Evolutionary conservation across 1,140 invertebrate genomes (phyloP).

Genomic region (Drosophila jambulina): DNA sequence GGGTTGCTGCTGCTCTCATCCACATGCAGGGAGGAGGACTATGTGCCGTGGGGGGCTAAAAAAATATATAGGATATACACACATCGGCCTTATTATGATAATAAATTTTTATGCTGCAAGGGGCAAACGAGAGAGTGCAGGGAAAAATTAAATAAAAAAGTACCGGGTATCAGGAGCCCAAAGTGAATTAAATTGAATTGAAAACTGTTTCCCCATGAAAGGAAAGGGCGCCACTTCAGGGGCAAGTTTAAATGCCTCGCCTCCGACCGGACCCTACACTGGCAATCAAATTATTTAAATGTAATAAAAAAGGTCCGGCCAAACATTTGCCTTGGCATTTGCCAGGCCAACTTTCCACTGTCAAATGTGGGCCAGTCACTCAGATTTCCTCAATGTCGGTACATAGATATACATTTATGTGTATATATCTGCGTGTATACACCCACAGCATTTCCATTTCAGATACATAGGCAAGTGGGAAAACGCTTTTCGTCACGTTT

Average conservation of each 20-base stretch:
- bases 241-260: slow-evolving; percentile 65
- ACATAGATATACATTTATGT: neutral
- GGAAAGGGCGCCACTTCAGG: slow-evolving; percentile 18
- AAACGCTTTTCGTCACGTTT: slow-evolving; percentile 80
- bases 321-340: slow-evolving; percentile 60
- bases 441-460: slow-evolving; percentile 10
- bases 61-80: slow-evolving; percentile 24
- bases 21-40: neutral
- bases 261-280: slow-evolving; percentile 34
- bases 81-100: slow-evolving; percentile 74
- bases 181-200: slow-evolving; percentile 84
- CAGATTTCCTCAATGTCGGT: slow-evolving; percentile 52
- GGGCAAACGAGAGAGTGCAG: slow-evolving; percentile 66
- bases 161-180: slow-evolving; percentile 53
- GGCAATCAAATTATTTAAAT: slow-evolving; percentile 83
- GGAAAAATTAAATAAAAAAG: slow-evolving; percentile 75
- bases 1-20: slow-evolving; percentile 62
- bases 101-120: slow-evolving; percentile 79
- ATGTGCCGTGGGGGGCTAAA: slow-evolving; percentile 15
- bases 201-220: slow-evolving; percentile 67
- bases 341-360: slow-evolving; percentile 33
- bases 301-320: slow-evolving; percentile 78
- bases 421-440: slow-evolving; percentile 5
- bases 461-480: slow-evolving; percentile 36
- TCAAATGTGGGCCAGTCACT: slow-evolving; percentile 72